These are phyloP conservation scores for Lysiphlebus fabarum DNA, from an alignment of 1,140 invertebrate species.

Conservation along the genomic window DNA sequence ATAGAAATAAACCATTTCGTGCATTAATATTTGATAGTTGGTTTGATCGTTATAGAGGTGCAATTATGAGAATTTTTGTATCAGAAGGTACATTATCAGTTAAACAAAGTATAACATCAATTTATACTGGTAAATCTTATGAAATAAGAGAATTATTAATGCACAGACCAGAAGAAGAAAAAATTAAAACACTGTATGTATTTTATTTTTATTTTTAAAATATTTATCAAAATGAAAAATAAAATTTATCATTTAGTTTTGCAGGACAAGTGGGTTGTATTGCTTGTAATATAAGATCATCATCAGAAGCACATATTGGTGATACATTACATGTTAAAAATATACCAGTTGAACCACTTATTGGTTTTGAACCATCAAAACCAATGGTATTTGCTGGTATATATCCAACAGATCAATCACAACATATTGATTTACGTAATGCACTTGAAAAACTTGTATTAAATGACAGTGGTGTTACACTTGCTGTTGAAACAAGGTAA, in stretches of 20 bases:
- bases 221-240: too few species aligned
- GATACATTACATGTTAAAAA: constrained; percentile 73
- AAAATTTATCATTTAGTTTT: constrained; percentile 57
- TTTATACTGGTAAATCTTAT: constrained; percentile 68
- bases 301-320: constrained; percentile 77
- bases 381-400: constrained; percentile 95
- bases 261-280: constrained; percentile 82
- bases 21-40: constrained; percentile 92
- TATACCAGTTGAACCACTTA: constrained; percentile 59
- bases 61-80: constrained; percentile 76
- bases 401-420: constrained; percentile 87
- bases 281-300: constrained; percentile 75
- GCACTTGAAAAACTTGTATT: constrained; percentile 88
- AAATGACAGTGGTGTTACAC: constrained; percentile 90
- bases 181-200: constrained; percentile 66
- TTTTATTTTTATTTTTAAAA: constrained; percentile 1
- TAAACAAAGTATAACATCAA: constrained; percentile 66
- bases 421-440: constrained; percentile 68
- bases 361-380: constrained; percentile 68
- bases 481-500: constrained; percentile 79
- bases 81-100: constrained; percentile 69
- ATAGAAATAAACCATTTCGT: constrained; percentile 64
- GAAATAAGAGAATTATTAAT: constrained; percentile 78
- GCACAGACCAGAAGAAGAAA: constrained; percentile 73
- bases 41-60: constrained; percentile 86